Evolutionary conservation across 2,113 vertebrate species (phyloP), one percentile per base, ranked within the genome.

Genomic region (Epinephelus cyanopodus): DNA sequence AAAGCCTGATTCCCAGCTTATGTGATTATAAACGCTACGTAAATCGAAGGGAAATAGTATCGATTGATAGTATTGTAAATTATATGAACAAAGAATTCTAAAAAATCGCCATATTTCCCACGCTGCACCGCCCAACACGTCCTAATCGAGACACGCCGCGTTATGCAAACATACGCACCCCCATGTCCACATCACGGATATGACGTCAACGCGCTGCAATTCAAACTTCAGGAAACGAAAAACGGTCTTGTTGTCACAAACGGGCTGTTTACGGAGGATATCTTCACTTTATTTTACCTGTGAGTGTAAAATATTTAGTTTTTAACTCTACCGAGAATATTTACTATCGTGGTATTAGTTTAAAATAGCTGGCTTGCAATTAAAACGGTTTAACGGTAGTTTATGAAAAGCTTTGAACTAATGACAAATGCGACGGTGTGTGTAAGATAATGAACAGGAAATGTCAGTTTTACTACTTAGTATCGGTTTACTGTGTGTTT

Each of bases 181-280:
- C 1, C 33, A 37, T 0, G 3, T 0, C 1, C 1, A 7, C 54
- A 2, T 73, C 48, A 21, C 63, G 83, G 84, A 88, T 0, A 9
- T 93, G 88, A 93, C 91, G 93, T 88, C 48, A 86, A 5, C 79
- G 87, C 91, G 91, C 88, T 53, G 57, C 23, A 79, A 91, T 94
- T 94, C 93, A 94, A 94, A 94, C 79, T 92, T 84, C 67, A 91
- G 91, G 92, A 94, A 94, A 81, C 73, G 85, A 90, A 92, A 77
- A 88, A 84, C 83, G 67, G 85, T 71, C 57, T 70, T 50, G 62
- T 71, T 65, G 58, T 33, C 15, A 37, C 45, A 18, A 4, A 69
- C 48, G 1, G 25, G 29, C 21, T 1, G 4, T 27, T 70, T 72
- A 27, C 3, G 29, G 10, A 1, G 27, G 13, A 21, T 53, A 39